phyloP scores from a whole-genome alignment of 2,888 invertebrate species.

The Pyrochroa serraticornis region DNA sequence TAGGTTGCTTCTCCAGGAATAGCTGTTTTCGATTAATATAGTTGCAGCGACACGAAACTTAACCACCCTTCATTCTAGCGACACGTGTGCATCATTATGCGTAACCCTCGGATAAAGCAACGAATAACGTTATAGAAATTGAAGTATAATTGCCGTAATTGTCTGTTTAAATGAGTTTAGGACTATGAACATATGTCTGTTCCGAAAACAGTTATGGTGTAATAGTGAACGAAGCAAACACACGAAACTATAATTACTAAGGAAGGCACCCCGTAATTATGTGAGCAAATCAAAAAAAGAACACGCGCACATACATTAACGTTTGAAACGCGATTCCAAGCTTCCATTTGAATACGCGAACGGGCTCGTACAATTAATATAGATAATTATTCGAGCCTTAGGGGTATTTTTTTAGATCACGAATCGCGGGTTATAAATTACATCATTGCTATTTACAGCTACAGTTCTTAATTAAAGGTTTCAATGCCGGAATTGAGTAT shows the following conservation, averaged over 20 bases:
- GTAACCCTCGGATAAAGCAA: conserved; percentile 12
- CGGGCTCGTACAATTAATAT: conserved; percentile 14
- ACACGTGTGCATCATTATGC: conserved; percentile 28
- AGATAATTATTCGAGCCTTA: conserved; percentile 12
- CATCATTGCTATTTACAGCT: conserved; percentile 24
- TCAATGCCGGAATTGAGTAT: background rate
- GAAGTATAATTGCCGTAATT: conserved; percentile 20
- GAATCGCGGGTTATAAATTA: conserved; percentile 11
- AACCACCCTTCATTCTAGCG: background rate
- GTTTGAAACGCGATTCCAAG: conserved; percentile 11
- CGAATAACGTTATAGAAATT: conserved; percentile 11
- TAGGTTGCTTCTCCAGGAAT: conserved; percentile 22
- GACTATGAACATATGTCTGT: conserved; percentile 14
- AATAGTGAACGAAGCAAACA: conserved; percentile 7
- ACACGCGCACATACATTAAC: conserved; percentile 1
- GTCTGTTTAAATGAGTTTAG: conserved; percentile 20
- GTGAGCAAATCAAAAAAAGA: background rate
- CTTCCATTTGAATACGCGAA: conserved; percentile 10
- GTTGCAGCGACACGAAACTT: background rate
- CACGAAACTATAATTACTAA: conserved; percentile 25
- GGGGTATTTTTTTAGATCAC: conserved; percentile 16
- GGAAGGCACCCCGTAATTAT: conserved; percentile 24
- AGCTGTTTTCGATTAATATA: conserved; percentile 1
- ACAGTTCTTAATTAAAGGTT: conserved; percentile 5
- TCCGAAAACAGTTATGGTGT: conserved; percentile 17